Evolutionary conservation across 1,140 invertebrate species (phyloP).

Genomic region (Ips typographus): DNA sequence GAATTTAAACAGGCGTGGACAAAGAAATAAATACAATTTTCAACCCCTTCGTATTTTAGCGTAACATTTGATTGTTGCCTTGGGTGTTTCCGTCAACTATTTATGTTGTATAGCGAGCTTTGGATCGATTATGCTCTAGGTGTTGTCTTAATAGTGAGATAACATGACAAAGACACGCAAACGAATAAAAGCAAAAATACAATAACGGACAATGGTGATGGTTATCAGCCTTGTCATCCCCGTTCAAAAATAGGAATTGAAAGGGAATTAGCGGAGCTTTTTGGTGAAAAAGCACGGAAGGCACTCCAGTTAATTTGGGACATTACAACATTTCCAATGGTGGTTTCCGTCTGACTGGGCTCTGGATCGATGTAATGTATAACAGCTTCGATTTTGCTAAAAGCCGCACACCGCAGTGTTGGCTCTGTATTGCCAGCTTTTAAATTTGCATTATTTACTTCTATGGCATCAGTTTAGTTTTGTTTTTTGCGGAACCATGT

Average conservation of each 20-base stretch:
- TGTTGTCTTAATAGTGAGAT: too few relatives aligned
- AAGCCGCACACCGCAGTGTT: conserved; percentile 19
- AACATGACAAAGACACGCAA: too few relatives aligned
- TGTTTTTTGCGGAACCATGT: conserved; percentile 3
- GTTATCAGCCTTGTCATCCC: not conserved
- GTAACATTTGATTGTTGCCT: conserved; percentile 4
- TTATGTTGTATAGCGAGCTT: not conserved
- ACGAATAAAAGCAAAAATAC: too few relatives aligned
- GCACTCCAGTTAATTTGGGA: conserved; percentile 40
- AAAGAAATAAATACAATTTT: conserved; percentile 23
- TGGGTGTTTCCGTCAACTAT: conserved; percentile 3
- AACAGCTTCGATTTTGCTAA: conserved; percentile 38
- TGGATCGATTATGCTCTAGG: too few relatives aligned
- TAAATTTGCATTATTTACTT: conserved; percentile 34
- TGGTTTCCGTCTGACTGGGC: conserved; percentile 38
- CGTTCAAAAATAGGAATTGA: conserved; percentile 28
- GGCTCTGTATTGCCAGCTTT: conserved; percentile 27
- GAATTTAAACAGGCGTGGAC: conserved; percentile 27
- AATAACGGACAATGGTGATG: not conserved
- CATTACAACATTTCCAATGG: conserved; percentile 44
- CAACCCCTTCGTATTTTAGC: conserved; percentile 21
- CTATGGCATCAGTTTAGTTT: conserved; percentile 10
- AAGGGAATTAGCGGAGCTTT: conserved; percentile 27
- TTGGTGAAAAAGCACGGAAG: conserved; percentile 29
- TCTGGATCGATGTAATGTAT: conserved; percentile 42